A percentile compares a stretch with the other conserved stretches of the same genome.
These are phyloP conservation scores for Synergus itoensis DNA, from an alignment of 2,888 invertebrate genomes.

Conservation along the genomic window DNA sequence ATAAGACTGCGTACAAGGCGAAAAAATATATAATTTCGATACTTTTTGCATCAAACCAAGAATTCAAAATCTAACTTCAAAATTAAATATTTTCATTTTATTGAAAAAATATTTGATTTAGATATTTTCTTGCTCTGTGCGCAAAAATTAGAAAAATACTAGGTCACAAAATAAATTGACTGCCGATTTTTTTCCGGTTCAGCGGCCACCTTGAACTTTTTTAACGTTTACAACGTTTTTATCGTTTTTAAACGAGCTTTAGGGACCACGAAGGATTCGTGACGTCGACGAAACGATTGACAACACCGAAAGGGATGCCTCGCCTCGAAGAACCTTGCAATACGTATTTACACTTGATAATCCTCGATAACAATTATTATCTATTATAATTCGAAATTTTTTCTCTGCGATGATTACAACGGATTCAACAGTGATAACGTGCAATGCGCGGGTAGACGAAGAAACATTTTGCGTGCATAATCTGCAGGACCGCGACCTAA, in stretches of 20 bases:
- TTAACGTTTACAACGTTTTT: neutral
- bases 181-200: too few relatives aligned
- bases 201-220: too few relatives aligned
- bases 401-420: conserved; percentile 1
- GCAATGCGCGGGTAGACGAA: conserved; percentile 47
- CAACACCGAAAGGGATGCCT: conserved; percentile 14
- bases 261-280: conserved; percentile 28
- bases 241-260: conserved; percentile 3
- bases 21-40: too few relatives aligned
- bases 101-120: too few relatives aligned
- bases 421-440: neutral
- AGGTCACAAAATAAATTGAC: too few relatives aligned
- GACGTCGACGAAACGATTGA: conserved; percentile 19
- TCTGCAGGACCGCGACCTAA: neutral
- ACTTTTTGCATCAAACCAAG: too few relatives aligned
- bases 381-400: conserved; percentile 4
- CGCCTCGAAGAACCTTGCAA: conserved; percentile 13
- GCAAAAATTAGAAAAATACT: too few relatives aligned
- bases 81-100: too few relatives aligned
- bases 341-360: conserved; percentile 5
- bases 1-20: too few relatives aligned
- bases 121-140: too few relatives aligned
- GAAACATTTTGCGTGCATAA: conserved; percentile 45
- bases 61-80: too few relatives aligned
- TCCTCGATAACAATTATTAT: conserved; percentile 35